Base-by-base conservation (phyloP, 2,797 vertebrate species). In the Trachurus trachurus region DNA sequence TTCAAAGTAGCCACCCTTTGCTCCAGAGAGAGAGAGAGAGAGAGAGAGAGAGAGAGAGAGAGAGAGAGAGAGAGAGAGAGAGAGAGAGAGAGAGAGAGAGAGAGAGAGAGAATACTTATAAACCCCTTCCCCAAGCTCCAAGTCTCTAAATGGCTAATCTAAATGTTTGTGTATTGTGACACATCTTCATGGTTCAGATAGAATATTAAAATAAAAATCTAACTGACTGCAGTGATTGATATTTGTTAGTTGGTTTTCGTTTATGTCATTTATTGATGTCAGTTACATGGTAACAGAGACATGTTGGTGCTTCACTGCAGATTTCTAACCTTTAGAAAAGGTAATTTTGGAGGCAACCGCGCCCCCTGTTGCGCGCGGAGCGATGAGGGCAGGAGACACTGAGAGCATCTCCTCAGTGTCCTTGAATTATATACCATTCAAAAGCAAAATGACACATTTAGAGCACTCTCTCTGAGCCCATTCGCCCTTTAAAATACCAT, bases 311-410 rank as follows among this genome's bases (percentile, higher is more conserved):
- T 45, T 19, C 29, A 22, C 47, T 21, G 44, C 19, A 44, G 50
- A 59, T 47, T 26, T 17, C 5, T 0, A 29, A 21, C 47, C 39
- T 58, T 34, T 6, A 16, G 9, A 69, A 65, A 19, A 15, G 63
- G 72, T 69, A 49, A 63, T 81, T 67, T 62, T 10, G 72, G 81
- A 67, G 72, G 61, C 68, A 86, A 89, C 77, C 76, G 80, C 88
- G 89, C 88, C 88, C 90, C 87, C 84, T 89, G 78, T 76, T 73
- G 89, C 80, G 87, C 86, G 62, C 45, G 9, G 37, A 67, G 44
- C 60, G 45, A 57, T 54, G 42, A 22, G 72, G 39, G 21, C 42
- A 37, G 57, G 45, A 74, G 64, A 71, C 68, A 53, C 34, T 45
- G 66, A 64, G 44, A 42, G 42, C 69, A 21, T 89, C 78, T 74